Evolutionary conservation across 2,797 vertebrate species (phyloP), one percentile per base, ranked within the genome.

Genomic region (Siniperca obscura): DNA sequence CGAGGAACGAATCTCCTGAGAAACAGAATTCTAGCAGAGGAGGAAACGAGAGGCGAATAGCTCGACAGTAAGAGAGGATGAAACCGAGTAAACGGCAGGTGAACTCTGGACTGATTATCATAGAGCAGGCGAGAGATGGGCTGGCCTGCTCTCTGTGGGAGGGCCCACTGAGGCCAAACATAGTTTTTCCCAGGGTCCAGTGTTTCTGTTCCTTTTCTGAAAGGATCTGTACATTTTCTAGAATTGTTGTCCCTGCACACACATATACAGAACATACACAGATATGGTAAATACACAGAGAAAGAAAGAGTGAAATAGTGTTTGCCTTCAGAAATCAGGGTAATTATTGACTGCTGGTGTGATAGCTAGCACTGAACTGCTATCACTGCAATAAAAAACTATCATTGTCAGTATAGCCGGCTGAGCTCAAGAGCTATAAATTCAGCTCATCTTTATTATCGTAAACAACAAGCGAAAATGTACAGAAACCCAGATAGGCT

Each of bases 51-150:
- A 62, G 59, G 36, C 17, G 64, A 89, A 81, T 74, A 66, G 70
- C 74, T 83, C 27, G n/a, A 80, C 70, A 70, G 81, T 25, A 16
- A 71, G 57, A 59, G 50, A 27, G 65, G 82, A 81, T 78, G 75
- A 86, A 82, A 64, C 52, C 1, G 36, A 76, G 82, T 81, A 53
- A 88, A 80, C 21, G 64, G 59, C 84, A 82, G 81, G 86, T 94
- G 94, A 94, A 95, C 94, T 95, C 92, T 95, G 94, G 93, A 95
- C 94, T 79, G 91, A 84, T 78, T 84, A 30, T 86, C 82, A 81
- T 40, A 55, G 65, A 68, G 80, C 72, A 61, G 84, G 70, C 70
- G 17, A 61, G 80, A 27, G 44, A 87, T 90, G 60, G 93, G 90
- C 83, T 50, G 89, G 74, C 48, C 80, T 5, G 42, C 74, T 76